Evolutionary conservation across 1,140 invertebrate species (phyloP).

Genomic region (Steinernema khuongi): DNA sequence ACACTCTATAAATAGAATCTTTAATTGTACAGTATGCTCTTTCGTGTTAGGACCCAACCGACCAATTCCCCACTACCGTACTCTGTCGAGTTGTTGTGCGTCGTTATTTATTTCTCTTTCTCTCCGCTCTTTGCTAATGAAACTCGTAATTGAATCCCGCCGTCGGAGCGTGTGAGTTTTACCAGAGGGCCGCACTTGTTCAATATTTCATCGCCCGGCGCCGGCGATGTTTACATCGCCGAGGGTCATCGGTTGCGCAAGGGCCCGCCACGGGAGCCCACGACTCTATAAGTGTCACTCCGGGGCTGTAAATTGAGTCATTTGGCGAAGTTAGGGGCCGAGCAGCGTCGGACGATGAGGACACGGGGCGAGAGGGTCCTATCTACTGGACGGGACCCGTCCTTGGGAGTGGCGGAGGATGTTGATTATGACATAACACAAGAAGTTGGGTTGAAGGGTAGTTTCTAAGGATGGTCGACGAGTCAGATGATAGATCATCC

Average conservation of each 20-base stretch:
- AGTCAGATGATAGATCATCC: too few relatives aligned
- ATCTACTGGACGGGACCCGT: too few relatives aligned
- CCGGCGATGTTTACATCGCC: background rate
- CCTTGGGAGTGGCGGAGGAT: too few relatives aligned
- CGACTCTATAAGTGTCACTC: background rate
- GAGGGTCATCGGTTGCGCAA: background rate
- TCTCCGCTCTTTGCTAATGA: background rate
- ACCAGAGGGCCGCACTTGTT: background rate
- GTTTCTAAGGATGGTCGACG: too few relatives aligned
- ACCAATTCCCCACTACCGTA: background rate
- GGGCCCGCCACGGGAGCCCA: background rate
- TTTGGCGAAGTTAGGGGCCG: background rate
- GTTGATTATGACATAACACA: too few relatives aligned
- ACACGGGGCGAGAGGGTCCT: too few relatives aligned
- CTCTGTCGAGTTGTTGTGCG: slow-evolving; percentile 6
- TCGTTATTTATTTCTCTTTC: background rate
- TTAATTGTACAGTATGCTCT: slow-evolving; percentile 7
- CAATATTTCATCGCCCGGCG: background rate
- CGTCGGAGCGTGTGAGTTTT: background rate
- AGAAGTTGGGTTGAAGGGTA: too few relatives aligned
- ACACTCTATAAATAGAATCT: slow-evolving; percentile 6
- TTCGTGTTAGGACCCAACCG: slow-evolving; percentile 6
- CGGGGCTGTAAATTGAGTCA: background rate
- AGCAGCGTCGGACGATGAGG: background rate
- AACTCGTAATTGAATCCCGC: background rate